Base-by-base conservation (phyloP, 1,140 invertebrate species). In the Diuraphis noxia region DNA sequence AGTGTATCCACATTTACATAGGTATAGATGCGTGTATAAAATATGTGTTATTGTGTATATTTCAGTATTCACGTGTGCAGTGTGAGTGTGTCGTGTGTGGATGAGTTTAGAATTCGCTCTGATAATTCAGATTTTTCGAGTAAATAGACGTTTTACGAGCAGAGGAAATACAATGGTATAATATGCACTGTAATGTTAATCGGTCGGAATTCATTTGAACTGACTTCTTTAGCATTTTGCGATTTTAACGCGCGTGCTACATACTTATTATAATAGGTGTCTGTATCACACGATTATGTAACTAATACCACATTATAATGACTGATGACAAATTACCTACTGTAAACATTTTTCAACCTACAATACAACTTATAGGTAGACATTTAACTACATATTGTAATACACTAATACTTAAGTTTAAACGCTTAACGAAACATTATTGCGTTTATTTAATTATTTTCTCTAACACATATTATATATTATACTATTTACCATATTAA, bases 91-190 rank as follows among this genome's bases (percentile, higher is more conserved):
- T 84, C 3, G n/a, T 30, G 13, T 84, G 40, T n/a, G 52, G 21
- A 40, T 25, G 85, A 52, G 36, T 40, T n/a, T 21, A 34, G 34
- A 88, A 88, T n/a, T 10, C 87, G 38, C 38, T 72, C 30, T 17
- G 56, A 63, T 43, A 63, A 72, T 63, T 88, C 87, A 72, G 10
- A 63, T 88, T 88, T 40, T 30, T 88, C 34, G 86, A 88, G 38
- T 88, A 56, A 56, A 87, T 52, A 34, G 46, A 36, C 40, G 38
- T 38, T 19, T 43, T 25, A 8, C 85, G 85, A 56, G 34, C 34
- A 36, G 19, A 34, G 72, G 36, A 81, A 38, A 81, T 81, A 81
- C 38, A 81, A 81, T 36, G 36, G 17, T 8, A 81, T 10, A 81
- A 25, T 81, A 40, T 38, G 38, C 79, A 23, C 2, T 81, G 10